These are phyloP conservation scores for Malacoctenus gilli DNA, from an alignment of 2,797 vertebrate species.

Conservation along the genomic window DNA sequence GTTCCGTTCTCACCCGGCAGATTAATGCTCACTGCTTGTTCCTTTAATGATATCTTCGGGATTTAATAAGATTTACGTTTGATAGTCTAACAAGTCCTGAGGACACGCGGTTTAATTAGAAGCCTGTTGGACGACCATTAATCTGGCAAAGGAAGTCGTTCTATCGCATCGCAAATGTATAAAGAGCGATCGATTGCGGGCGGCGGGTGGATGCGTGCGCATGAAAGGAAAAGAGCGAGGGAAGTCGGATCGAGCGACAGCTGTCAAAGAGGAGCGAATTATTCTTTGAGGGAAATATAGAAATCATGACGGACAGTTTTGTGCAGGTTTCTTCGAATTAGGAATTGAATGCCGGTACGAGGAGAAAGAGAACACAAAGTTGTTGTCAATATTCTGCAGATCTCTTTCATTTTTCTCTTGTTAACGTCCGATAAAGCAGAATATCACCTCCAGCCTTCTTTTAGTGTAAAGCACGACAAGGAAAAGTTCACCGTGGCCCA, in stretches of 20 bases:
- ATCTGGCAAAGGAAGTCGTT: constrained; percentile 15
- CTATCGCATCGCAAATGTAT: constrained; percentile 6
- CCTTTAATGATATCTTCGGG: constrained; percentile 12
- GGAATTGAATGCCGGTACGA: too few species aligned
- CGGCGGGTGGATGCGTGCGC: constrained; percentile 10
- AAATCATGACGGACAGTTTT: too few species aligned
- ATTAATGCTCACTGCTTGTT: constrained; percentile 24
- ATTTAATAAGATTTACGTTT: constrained; percentile 40
- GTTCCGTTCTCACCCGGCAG: background rate
- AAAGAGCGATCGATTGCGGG: constrained; percentile 36
- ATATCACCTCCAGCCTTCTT: too few species aligned
- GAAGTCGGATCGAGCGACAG: constrained; percentile 14
- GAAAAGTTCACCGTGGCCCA: too few species aligned
- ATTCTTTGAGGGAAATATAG: constrained; percentile 5
- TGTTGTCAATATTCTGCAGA: too few species aligned
- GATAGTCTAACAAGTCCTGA: constrained; percentile 25
- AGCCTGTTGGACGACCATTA: constrained; percentile 18
- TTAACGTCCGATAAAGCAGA: too few species aligned
- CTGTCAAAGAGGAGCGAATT: background rate
- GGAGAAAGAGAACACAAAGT: too few species aligned
- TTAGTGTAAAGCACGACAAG: too few species aligned
- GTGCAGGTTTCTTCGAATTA: too few species aligned
- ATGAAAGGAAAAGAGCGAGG: constrained; percentile 16
- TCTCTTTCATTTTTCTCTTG: too few species aligned
- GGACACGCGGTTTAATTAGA: constrained; percentile 38